phyloP scores from a whole-genome alignment of 2,797 vertebrate genomes.

The Rhabdophis nuchalis region DNA sequence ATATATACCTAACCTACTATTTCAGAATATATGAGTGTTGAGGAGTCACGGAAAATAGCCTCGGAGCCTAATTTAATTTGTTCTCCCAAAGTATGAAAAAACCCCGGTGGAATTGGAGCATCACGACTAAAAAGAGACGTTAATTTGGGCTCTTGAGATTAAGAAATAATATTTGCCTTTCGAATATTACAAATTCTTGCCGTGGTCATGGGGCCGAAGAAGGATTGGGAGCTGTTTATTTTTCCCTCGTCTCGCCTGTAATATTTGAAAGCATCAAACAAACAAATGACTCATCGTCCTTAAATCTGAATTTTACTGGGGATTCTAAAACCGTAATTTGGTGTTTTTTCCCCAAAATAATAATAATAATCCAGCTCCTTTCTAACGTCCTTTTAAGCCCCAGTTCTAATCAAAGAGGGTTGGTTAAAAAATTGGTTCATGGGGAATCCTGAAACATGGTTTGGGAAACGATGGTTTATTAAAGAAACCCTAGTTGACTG shows the following conservation, averaged over 20 bases:
- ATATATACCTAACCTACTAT: no score
- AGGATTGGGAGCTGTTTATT: not conserved
- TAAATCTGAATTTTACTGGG: not conserved
- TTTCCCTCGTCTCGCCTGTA: not conserved
- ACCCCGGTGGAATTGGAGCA: not conserved
- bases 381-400: not conserved
- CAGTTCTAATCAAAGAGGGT: not conserved
- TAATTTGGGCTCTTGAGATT: not conserved
- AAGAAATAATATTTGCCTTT: slow-evolving; percentile 11
- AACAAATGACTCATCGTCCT: not conserved
- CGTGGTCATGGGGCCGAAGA: not conserved
- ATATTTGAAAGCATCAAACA: not conserved
- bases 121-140: not conserved
- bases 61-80: not conserved
- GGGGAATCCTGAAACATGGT: not conserved
- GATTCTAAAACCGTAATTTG: not conserved
- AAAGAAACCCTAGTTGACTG: not conserved
- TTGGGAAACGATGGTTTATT: not conserved
- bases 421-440: not conserved
- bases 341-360: no score
- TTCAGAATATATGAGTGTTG: no score
- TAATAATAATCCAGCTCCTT: not conserved
- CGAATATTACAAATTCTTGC: slow-evolving; percentile 4
- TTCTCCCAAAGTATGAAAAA: not conserved
- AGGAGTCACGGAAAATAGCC: not conserved